Conservation (phyloP, 2,888 invertebrate species). For the Acleris holmiana region DNA sequence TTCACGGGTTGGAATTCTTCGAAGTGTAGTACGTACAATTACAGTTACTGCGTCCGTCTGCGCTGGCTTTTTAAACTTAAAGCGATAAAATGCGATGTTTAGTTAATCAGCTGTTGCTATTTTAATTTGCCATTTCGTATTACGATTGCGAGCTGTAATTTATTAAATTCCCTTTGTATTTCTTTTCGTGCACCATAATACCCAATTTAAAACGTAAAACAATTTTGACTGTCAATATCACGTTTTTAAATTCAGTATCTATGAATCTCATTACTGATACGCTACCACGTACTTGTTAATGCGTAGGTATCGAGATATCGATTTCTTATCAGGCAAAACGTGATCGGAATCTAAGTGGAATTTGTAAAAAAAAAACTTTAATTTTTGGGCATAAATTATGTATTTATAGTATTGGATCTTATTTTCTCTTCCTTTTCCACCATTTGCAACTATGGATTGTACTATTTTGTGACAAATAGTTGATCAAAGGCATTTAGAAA, state of each 20-base stretch:
- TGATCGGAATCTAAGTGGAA: background rate
- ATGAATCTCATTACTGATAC: background rate
- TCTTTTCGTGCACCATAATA: background rate
- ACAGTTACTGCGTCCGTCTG: background rate
- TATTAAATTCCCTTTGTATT: background rate
- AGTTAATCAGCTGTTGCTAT: slow-evolving; percentile 30
- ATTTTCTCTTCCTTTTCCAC: too few species aligned
- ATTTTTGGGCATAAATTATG: too few species aligned
- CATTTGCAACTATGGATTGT: too few species aligned
- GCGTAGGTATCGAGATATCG: slow-evolving; percentile 2
- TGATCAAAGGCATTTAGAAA: too few species aligned
- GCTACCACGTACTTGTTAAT: background rate
- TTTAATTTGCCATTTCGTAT: slow-evolving; percentile 14
- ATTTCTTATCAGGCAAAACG: background rate
- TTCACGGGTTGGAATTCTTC: background rate
- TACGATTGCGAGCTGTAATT: background rate
- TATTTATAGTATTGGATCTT: too few species aligned
- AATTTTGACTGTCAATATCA: background rate
- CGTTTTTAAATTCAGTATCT: slow-evolving; percentile 1
- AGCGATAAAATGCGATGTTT: slow-evolving; percentile 1
- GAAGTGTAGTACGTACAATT: slow-evolving; percentile 26
- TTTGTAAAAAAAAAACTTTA: background rate
- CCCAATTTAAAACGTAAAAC: too few species aligned
- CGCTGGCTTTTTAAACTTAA: background rate
- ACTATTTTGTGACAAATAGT: too few species aligned